Evolutionary conservation across 2,113 vertebrate genomes (phyloP), one percentile per base, ranked within the genome.

Genomic region (Plecotus auritus): DNA sequence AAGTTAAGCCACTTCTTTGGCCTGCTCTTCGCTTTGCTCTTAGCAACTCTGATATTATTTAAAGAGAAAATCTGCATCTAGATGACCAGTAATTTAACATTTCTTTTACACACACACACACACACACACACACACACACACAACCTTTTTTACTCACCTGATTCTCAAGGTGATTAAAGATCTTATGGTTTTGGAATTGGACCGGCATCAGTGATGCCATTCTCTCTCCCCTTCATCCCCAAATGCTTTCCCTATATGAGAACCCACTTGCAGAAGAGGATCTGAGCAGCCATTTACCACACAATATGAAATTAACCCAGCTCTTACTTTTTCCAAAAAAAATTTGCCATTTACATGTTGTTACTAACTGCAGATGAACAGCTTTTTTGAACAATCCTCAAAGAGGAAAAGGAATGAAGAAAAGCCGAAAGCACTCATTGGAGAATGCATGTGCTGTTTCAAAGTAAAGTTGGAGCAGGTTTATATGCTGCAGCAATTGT

Each of bases 301-400:
- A 72, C 32, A 72, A 90, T 66, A 28, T 78, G 83, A 90, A 94
- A 95, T 90, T 76, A 95, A 94, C 66, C 56, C 77, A 90, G 92
- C 28, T 69, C 59, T 90, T 94, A 51, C 51, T 77, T 83, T 59
- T 56, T 92, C 42, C 22, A 42, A 42, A 42, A 42, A 69, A 93
- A 93, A 90, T 30, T 73, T 96, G 64, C 28, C 85, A 80, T 92
- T 90, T 49, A 76, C 77, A 67, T 54, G 26, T 82, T 85, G 51
- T 85, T 59, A 74, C 23, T 73, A 69, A 56, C 26, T 59, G 69
- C 9, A 7, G 76, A 81, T 76, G 32, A 72, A 78, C 2, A 54
- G 45, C 22, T 88, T 66, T 85, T 92, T 91, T 35, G 10, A 95
- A 84, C 10, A 94, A 35, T 32, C 18, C 30, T 45, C 94, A 64